Conservation (phyloP, 2,113 vertebrate species). For the Barbus barbus region DNA sequence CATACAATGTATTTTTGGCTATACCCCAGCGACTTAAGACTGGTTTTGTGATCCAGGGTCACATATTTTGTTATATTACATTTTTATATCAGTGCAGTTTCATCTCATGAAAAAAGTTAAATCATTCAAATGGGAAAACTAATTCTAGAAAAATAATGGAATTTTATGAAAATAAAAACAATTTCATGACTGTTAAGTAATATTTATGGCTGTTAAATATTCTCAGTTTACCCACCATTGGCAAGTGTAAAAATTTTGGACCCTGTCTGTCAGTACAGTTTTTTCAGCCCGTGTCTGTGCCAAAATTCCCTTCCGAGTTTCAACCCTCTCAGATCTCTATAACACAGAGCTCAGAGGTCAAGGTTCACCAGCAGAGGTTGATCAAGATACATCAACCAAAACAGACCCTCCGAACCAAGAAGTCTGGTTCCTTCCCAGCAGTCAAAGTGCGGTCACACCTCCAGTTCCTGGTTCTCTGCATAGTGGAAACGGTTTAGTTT, state of each 20-base stretch:
- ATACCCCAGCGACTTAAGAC: no score
- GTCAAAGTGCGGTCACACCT: slow-evolving; percentile 67
- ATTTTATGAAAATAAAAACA: background rate
- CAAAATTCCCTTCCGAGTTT: slow-evolving; percentile 44
- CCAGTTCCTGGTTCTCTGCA: slow-evolving; percentile 74
- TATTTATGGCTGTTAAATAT: background rate
- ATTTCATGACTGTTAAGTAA: background rate
- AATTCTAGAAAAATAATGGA: background rate
- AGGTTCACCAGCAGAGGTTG: slow-evolving; percentile 35
- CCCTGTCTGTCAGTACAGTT: slow-evolving; percentile 13
- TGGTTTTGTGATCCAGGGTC: no score
- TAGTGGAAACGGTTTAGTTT: slow-evolving; percentile 77
- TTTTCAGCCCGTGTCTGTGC: slow-evolving; percentile 24
- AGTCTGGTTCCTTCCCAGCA: background rate
- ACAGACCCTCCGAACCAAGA: background rate
- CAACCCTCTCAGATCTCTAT: slow-evolving; percentile 7
- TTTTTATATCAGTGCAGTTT: background rate
- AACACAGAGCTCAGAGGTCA: slow-evolving; percentile 34
- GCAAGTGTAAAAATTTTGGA: background rate
- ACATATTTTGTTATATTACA: background rate
- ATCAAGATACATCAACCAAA: slow-evolving; percentile 40
- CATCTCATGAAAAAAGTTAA: background rate
- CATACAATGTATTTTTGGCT: no score
- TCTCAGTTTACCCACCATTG: background rate
- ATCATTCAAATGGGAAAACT: background rate